Base-by-base conservation (phyloP, 2,888 invertebrate species). In the Imbricaverruca yamaguchii region DNA sequence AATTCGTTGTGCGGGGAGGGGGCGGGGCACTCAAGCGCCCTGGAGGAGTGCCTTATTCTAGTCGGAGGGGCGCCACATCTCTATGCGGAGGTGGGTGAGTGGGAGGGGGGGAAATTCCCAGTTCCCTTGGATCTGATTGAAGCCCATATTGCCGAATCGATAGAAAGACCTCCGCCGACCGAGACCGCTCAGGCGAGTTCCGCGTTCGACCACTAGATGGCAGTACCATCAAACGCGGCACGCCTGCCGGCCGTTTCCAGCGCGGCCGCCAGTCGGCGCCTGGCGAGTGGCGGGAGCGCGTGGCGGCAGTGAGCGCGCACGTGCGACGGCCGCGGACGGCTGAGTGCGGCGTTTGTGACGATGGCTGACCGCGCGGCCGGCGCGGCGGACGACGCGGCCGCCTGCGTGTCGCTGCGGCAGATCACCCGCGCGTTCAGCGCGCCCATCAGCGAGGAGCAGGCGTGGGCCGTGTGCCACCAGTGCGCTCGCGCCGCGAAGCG, bases 401-500 rank as follows among this genome's bases (percentile, higher is more conserved):
- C 92, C 84, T 93, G 94, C 87, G 90, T 95, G 83, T 91, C 91
- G 84, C 89, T 96, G 83, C 90, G 91, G 86, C 92, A 93, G 87
- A 93, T 95, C 85, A 88, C 95, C 84, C 90, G 91, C 86, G 93
- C 94, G 67, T 97, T 97, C 87, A 95, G 95, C 88, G 93, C 94
- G 6, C 93, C 96, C 9, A 92, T 97, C 81, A 94, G 93, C 85
- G 96, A 97, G 88, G 97, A 97, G 89, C 97, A 96, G 87, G 96
- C 96, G 65, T 98, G 97, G 97, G 96, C 97, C 23, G 89, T 97
- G 84, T 94, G 95, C 88, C 94, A 94, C 89, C 96, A 97, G 89
- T 91, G 78, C 78, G 78, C 78, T 0, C 56, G 23, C 11, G 7
- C 56, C 23, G 78, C 56, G 18, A 18, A 78, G 23, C 7, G 23